Conservation (phyloP, 2,888 invertebrate species). For the Tholera decimalis region DNA sequence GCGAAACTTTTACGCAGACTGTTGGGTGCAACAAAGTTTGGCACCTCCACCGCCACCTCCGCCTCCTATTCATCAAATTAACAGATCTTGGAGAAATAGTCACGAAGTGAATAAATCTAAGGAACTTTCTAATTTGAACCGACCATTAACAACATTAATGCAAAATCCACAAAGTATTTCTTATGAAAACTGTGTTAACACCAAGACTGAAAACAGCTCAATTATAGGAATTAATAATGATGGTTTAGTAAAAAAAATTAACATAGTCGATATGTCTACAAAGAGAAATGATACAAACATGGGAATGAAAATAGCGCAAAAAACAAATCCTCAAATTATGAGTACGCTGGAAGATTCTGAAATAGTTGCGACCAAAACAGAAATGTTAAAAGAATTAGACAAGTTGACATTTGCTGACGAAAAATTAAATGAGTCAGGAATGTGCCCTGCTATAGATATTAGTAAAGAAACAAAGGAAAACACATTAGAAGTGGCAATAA, state of each 20-base stretch:
- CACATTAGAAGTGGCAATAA: constrained; percentile 7
- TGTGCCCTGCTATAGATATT: background rate
- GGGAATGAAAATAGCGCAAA: background rate
- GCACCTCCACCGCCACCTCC: constrained; percentile 5
- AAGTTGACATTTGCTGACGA: constrained; percentile 42
- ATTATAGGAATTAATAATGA: constrained; percentile 60
- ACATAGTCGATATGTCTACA: constrained; percentile 29
- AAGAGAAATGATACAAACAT: constrained; percentile 1
- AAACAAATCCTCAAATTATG: constrained; percentile 3
- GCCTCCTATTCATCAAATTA: background rate
- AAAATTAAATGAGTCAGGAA: background rate
- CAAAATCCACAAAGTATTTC: constrained; percentile 1
- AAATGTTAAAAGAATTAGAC: constrained; percentile 65
- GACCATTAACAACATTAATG: background rate
- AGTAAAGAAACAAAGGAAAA: constrained; percentile 13
- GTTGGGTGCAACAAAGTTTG: constrained; percentile 29
- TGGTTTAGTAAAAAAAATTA: constrained; percentile 63
- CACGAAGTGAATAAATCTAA: background rate
- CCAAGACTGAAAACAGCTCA: constrained; percentile 21
- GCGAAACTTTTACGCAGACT: constrained; percentile 14
- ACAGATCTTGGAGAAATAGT: background rate
- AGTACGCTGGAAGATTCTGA: constrained; percentile 13
- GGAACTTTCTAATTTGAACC: constrained; percentile 6
- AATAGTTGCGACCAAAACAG: constrained; percentile 58
- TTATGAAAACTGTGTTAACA: background rate